These are phyloP conservation scores for Cygnus atratus DNA, from an alignment of 2,113 vertebrate species.

Conservation along the genomic window DNA sequence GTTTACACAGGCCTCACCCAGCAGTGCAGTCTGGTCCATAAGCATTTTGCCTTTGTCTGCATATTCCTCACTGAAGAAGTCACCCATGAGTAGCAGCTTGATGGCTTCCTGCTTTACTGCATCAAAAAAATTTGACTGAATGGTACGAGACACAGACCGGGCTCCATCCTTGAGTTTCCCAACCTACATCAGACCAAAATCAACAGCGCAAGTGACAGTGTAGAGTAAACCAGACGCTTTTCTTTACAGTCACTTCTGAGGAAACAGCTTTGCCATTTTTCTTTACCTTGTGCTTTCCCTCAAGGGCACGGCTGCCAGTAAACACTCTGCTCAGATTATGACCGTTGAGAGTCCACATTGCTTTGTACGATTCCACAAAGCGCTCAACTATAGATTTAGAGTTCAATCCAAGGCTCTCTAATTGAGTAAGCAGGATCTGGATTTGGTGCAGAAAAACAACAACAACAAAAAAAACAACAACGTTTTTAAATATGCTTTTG, in stretches of 20 bases:
- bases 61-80: slow-evolving; percentile 73
- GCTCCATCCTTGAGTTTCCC: slow-evolving; percentile 83
- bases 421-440: slow-evolving; percentile 78
- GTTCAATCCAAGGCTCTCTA: slow-evolving; percentile 77
- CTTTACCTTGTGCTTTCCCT: slow-evolving; percentile 83
- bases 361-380: slow-evolving; percentile 80
- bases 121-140: slow-evolving; percentile 83
- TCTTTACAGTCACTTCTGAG: background rate
- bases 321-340: slow-evolving; percentile 82
- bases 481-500: background rate
- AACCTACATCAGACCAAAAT: slow-evolving; percentile 61
- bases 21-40: slow-evolving; percentile 75
- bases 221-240: background rate
- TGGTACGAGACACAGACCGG: slow-evolving; percentile 79
- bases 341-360: slow-evolving; percentile 81
- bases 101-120: slow-evolving; percentile 82
- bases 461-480: background rate
- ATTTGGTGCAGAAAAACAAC: background rate
- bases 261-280: background rate
- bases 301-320: slow-evolving; percentile 78
- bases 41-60: slow-evolving; percentile 78
- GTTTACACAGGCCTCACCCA: slow-evolving; percentile 65
- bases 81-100: slow-evolving; percentile 77
- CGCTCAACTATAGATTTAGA: slow-evolving; percentile 77
- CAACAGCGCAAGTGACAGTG: background rate